These are phyloP conservation scores for Xanthorhoe spadicearia DNA, from an alignment of 2,888 invertebrate species.

Conservation along the genomic window DNA sequence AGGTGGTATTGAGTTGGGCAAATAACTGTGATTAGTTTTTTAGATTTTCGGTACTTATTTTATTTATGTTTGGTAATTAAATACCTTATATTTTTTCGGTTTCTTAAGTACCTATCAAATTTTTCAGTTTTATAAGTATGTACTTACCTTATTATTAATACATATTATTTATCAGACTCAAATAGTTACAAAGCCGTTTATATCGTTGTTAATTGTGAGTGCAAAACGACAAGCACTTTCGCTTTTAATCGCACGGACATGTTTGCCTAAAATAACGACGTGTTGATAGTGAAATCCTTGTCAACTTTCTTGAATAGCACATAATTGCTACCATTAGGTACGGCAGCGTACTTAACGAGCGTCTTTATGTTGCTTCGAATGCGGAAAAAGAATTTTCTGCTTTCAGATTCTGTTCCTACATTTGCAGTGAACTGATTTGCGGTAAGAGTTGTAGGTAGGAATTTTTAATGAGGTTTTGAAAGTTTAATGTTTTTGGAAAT, in stretches of 20 bases:
- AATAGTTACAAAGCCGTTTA: neutral
- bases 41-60: too few relatives aligned
- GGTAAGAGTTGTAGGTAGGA: too few relatives aligned
- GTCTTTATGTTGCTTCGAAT: slow-evolving; percentile 33
- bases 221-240: slow-evolving; percentile 29
- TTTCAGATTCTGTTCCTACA: slow-evolving; percentile 20
- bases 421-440: slow-evolving; percentile 9
- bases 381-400: slow-evolving; percentile 36
- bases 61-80: too few relatives aligned
- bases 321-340: slow-evolving; percentile 46
- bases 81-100: too few relatives aligned
- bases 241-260: slow-evolving; percentile 32
- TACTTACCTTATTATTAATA: too few relatives aligned
- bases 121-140: too few relatives aligned
- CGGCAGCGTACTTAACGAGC: slow-evolving; percentile 26
- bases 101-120: too few relatives aligned
- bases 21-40: too few relatives aligned
- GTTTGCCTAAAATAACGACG: slow-evolving; percentile 38
- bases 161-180: neutral
- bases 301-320: slow-evolving; percentile 50
- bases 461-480: too few relatives aligned
- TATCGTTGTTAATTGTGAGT: neutral
- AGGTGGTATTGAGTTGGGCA: too few relatives aligned
- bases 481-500: too few relatives aligned
- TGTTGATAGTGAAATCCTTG: slow-evolving; percentile 47